phyloP scores from a whole-genome alignment of 1,140 invertebrate genomes.

The Bombyx mandarina region DNA sequence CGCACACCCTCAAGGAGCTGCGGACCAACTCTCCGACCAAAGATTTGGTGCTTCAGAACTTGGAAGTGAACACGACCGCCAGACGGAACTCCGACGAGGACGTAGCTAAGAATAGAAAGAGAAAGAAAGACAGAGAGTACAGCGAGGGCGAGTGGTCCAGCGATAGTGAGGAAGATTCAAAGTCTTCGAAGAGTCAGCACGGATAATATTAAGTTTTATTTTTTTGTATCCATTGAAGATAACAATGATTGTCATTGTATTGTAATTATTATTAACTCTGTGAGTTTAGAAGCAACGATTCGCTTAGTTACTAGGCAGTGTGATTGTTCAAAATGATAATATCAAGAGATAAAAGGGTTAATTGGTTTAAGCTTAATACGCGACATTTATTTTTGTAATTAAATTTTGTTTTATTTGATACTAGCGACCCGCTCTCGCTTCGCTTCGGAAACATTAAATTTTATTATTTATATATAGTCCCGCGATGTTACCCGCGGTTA shows the following conservation, averaged over 20 bases:
- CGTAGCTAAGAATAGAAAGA: conserved; percentile 12
- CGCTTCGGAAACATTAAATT: too few relatives aligned
- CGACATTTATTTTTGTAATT: too few relatives aligned
- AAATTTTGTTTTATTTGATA: too few relatives aligned
- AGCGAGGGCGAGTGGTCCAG: conserved; percentile 64
- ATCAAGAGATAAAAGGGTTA: too few relatives aligned
- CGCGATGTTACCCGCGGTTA: too few relatives aligned
- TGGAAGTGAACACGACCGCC: conserved; percentile 15
- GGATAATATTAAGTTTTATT: background rate
- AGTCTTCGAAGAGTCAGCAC: conserved; percentile 3
- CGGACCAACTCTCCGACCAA: conserved; percentile 44
- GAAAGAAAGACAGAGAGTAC: conserved; percentile 39
- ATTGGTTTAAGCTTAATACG: too few relatives aligned
- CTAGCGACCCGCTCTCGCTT: too few relatives aligned
- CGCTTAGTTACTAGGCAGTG: too few relatives aligned
- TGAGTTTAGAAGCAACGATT: too few relatives aligned
- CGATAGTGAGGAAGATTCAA: conserved; percentile 38
- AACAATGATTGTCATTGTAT: background rate
- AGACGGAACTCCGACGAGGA: conserved; percentile 20
- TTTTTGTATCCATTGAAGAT: background rate
- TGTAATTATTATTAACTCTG: too few relatives aligned
- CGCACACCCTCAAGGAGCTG: conserved; percentile 46
- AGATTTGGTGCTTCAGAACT: conserved; percentile 30
- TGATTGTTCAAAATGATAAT: too few relatives aligned
- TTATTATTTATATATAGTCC: too few relatives aligned